Base-by-base conservation (phyloP, 2,888 invertebrate species). In the Diaphora mendica region DNA sequence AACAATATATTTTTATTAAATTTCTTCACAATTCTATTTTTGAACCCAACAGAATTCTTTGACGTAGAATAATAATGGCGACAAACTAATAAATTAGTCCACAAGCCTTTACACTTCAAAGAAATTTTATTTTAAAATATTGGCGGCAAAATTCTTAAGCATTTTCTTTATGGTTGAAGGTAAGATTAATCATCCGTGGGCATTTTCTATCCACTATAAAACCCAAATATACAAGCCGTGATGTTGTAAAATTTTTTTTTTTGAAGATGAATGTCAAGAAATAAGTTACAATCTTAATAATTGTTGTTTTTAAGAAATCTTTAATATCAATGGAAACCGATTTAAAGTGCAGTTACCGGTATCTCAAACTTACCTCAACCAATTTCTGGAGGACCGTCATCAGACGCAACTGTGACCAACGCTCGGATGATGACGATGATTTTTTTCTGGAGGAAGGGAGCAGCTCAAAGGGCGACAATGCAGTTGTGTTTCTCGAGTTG, bases 61-160 rank as follows among this genome's bases (percentile, higher is more conserved):
- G 48, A 33, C 48, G 51, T n/a, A 42, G 42, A 26, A 48, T 48
- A 23, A 67, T 11, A 67, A 67, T 30, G 33, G n/a, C 33, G 20
- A 9, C 67, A 26, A 23, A 5, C 20, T 48, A 13, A 67, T 67
- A 48, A 48, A 67, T 67, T 67, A 67, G 67, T 48, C 48, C 33
- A 48, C 9, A 48, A 48, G 2, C 33, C 23, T 33, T 67, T 23
- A 67, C 23, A 67, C 33, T 26, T 48, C 67, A 67, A 67, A 67
- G 48, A 44, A 44, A 30, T 23, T 48, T 67, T n/a, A 30, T 30
- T 44, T 44, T 30, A 20, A 67, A 67, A 26, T 30, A 30, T 62
- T 48, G 30, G 30, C 23, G 17, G 23, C 20, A 9, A 42, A 48
- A 48, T 30, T 30, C 23, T 44, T 30, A 67, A 30, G 2, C 23